Evolutionary conservation across 2,888 invertebrate genomes (phyloP).

Genomic region (Oeneis ivallda): DNA sequence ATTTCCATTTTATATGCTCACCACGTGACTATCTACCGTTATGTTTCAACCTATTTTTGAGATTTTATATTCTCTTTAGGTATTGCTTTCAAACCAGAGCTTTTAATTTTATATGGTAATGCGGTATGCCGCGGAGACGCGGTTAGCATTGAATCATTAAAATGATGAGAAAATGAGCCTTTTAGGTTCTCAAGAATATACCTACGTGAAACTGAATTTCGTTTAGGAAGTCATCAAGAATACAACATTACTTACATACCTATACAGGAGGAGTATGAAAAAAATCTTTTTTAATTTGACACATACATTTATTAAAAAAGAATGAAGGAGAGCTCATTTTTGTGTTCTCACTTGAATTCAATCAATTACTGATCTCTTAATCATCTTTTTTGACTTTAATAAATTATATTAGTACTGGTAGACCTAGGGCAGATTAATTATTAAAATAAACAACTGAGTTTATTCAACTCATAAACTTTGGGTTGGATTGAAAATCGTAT

Average conservation of each 20-base stretch:
- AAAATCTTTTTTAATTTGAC: no score
- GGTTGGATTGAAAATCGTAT: no score
- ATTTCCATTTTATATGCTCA: conserved; percentile 36
- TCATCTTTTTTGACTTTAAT: no score
- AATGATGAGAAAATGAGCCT: neutral
- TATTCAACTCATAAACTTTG: neutral
- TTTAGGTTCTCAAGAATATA: neutral
- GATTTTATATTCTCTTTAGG: conserved; percentile 31
- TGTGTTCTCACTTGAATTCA: no score
- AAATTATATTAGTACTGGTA: no score
- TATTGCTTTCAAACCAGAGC: conserved; percentile 26
- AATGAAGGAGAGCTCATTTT: no score
- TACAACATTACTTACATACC: no score
- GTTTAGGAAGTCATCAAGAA: no score
- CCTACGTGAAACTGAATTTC: no score
- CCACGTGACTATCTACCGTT: conserved; percentile 35
- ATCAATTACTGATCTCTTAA: no score
- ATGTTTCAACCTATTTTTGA: conserved; percentile 34
- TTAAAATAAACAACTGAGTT: neutral
- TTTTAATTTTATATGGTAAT: conserved; percentile 15
- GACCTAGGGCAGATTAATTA: neutral
- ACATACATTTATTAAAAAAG: no score
- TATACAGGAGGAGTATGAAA: no score
- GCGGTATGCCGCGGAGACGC: conserved; percentile 1
- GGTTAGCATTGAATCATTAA: conserved; percentile 12